Evolutionary conservation across 2,797 vertebrate genomes (phyloP), one percentile per base, ranked within the genome.

Genomic region (Enteromius argenteus): DNA sequence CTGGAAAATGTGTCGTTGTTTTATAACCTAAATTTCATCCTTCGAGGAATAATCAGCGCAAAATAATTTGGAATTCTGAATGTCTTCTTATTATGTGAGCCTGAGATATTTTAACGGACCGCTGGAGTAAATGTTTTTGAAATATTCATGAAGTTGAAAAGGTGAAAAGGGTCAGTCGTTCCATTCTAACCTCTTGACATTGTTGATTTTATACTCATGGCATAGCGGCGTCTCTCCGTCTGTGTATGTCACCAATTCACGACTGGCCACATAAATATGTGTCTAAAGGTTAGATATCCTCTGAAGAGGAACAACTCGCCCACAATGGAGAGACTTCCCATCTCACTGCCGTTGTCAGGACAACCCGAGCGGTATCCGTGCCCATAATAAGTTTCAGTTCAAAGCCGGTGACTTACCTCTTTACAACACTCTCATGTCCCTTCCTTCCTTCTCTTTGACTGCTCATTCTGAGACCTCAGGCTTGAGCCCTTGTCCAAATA

Each of bases 281-380:
- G 92, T 93, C 89, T 94, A 95, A 93, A 91, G 93, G 93, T 93
- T 69, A 35, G 49, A 35, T 91, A 93, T 94, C 94, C 94, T 94
- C 92, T 94, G 94, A 94, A 96, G 94, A 95, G 94, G 95, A 96
- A 95, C 95, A 95, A 95, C 95, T 96, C 93, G 87, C 89, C 91
- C 93, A 96, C 96, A 96, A 96, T 95, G 93, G 92, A 88, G 89
- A 92, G 93, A 91, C 93, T 93, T 95, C 94, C 95, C 95, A 93
- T 94, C 94, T 95, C 94, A 95, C 92, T 92, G 86, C 94, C 93
- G 95, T 96, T 93, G 95, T 95, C 95, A 95, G 92, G 96, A 95
- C 93, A 96, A 96, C 96, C 32, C 93, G 90, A 90, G 84, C 94
- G 95, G 92, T 95, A 96, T 97, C 93, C 92, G 56, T 37, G 21